phyloP scores from a whole-genome alignment of 2,113 vertebrate species.

The Xenopus tropicalis region DNA sequence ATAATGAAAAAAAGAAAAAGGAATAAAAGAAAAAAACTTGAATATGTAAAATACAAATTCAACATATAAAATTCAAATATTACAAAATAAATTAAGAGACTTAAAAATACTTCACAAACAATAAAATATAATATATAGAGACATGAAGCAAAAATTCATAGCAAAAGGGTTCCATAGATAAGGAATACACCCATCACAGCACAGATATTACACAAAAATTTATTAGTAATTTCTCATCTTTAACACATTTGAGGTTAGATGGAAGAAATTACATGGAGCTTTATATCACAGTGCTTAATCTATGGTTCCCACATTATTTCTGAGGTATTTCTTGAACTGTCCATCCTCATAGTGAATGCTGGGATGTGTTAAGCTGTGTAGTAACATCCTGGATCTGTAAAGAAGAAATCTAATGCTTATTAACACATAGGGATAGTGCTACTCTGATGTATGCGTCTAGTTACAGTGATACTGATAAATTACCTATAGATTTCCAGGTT shows the following conservation, averaged over 20 bases:
- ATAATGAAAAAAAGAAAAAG: constrained; percentile 61
- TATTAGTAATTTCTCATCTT: constrained; percentile 99
- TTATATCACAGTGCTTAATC: too few species aligned
- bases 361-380: too few species aligned
- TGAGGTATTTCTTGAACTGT: neutral
- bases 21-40: constrained; percentile 59
- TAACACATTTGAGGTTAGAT: constrained; percentile 56
- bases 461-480: too few species aligned
- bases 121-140: constrained; percentile 75
- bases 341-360: too few species aligned
- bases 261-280: constrained; percentile 10
- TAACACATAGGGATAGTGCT: too few species aligned
- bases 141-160: constrained; percentile 97
- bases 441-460: too few species aligned
- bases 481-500: neutral
- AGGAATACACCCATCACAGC: constrained; percentile 95
- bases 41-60: constrained; percentile 65
- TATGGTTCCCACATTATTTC: neutral
- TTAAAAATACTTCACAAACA: constrained; percentile 93
- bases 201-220: constrained; percentile 99
- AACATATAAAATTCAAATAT: constrained; percentile 61
- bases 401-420: too few species aligned
- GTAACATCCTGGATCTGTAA: too few species aligned
- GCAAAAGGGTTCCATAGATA: constrained; percentile 97
- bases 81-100: constrained; percentile 57